phyloP scores from a whole-genome alignment of 2,888 invertebrate species.

The Spatulosminthurus flaviceps region DNA sequence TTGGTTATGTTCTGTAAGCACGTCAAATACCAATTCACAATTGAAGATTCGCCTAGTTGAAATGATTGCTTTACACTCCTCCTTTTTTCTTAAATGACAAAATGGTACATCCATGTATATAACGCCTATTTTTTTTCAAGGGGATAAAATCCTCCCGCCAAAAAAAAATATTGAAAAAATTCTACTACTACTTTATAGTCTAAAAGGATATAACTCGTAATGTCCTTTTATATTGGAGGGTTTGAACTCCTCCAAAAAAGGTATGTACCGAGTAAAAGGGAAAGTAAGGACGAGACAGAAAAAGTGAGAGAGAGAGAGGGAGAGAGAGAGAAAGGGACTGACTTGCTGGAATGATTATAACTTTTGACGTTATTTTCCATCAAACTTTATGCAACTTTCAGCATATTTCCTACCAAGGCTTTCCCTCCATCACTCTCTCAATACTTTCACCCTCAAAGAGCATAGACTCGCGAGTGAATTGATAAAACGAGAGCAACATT shows the following conservation, averaged over 20 bases:
- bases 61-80: conserved; percentile 33
- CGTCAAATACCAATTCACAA: conserved; percentile 32
- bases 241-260: too few relatives aligned
- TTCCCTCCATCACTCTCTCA: not conserved
- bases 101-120: not conserved
- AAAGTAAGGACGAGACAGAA: too few relatives aligned
- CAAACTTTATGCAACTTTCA: conserved; percentile 32
- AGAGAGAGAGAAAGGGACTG: not conserved
- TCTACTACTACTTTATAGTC: too few relatives aligned
- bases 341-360: conserved; percentile 31
- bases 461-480: not conserved
- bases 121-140: too few relatives aligned
- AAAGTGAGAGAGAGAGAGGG: not conserved
- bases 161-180: too few relatives aligned
- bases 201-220: too few relatives aligned
- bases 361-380: conserved; percentile 35
- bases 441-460: not conserved
- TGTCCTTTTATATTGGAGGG: too few relatives aligned
- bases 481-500: conserved; percentile 9
- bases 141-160: too few relatives aligned
- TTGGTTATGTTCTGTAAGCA: conserved; percentile 1
- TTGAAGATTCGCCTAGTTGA: conserved; percentile 38
- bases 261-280: too few relatives aligned
- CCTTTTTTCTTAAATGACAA: not conserved
- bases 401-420: not conserved